Base-by-base conservation (phyloP, 2,797 vertebrate species). In the Cuculus canorus region DNA sequence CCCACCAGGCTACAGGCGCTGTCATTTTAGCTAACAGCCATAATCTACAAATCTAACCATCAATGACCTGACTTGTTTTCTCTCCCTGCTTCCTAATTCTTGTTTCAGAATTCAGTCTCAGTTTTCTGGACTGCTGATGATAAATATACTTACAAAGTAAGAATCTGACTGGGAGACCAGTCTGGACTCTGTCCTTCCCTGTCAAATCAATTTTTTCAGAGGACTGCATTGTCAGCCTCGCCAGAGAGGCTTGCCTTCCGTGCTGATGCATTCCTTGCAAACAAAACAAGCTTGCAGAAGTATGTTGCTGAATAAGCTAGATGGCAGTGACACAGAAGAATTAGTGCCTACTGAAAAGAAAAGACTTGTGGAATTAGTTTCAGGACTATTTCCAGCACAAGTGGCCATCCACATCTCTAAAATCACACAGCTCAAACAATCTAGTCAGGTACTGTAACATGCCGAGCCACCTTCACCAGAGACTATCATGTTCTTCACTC, bases 1-100 rank as follows among this genome's bases (percentile, higher is more conserved):
- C 43, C 43, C 23, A 66, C 24, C 0, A 0, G 52, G 50, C 53
- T 87, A 73, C 45, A 87, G 86, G n/a, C 88, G 81, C 76, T 88
- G 79, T 45, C 71, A 41, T 90, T 94, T 89, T 82, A 84, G 78
- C 69, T 81, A 89, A 85, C n/a, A 89, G 37, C 54, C 52, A 33
- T 76, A 82, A 92, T 83, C 66, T 79, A 57, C 63, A 90, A 88
- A 92, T 64, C 66, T 60, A 82, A 52, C 5, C 15, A 43, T 65
- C 53, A 77, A 11, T 37, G 73, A 82, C 78, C 75, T 47, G 63
- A 33, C 13, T 23, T 64, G 47, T 75, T 92, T 91, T 54, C 80
- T 90, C 19, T 75, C 37, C 24, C 54, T 1, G 1, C 17, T 84
- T 91, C 52, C 75, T 64, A 80, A 72, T 35, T 43, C 37, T 90